phyloP scores from a whole-genome alignment of 1,140 invertebrate genomes.

The Trissolcus basalis region DNA sequence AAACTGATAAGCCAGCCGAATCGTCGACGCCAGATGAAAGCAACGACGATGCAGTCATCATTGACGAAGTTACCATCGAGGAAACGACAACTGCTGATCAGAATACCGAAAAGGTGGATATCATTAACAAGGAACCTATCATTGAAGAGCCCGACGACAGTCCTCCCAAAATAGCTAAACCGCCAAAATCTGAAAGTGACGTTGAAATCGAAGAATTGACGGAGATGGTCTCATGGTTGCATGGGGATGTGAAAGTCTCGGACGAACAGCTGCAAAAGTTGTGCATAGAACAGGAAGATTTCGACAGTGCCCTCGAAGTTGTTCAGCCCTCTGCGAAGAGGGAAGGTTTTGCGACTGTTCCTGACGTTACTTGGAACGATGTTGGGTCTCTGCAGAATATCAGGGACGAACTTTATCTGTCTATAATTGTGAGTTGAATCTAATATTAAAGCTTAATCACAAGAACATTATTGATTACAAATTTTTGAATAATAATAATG shows the following conservation, averaged over 20 bases:
- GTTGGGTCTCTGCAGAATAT: constrained; percentile 94
- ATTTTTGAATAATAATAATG: no score
- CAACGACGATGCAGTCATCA: constrained; percentile 54
- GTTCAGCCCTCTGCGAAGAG: constrained; percentile 95
- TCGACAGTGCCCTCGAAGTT: constrained; percentile 85
- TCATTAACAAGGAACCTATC: constrained; percentile 2
- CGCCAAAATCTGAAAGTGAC: constrained; percentile 17
- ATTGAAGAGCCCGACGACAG: constrained; percentile 20
- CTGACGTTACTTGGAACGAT: constrained; percentile 98
- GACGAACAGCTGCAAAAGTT: constrained; percentile 79
- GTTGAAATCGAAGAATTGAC: constrained; percentile 47
- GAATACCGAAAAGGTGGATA: constrained; percentile 12
- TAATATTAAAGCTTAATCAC: no score
- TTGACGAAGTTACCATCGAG: constrained; percentile 27
- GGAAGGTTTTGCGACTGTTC: constrained; percentile 98
- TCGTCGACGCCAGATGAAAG: constrained; percentile 42
- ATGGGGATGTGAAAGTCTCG: constrained; percentile 77
- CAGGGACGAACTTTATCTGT: constrained; percentile 90
- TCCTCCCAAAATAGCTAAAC: background rate
- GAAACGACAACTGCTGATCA: constrained; percentile 56
- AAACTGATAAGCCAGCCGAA: constrained; percentile 1
- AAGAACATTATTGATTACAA: no score
- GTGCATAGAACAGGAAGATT: constrained; percentile 84
- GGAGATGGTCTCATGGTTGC: constrained; percentile 77
- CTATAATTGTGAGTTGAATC: constrained; percentile 86